Base-by-base conservation (phyloP, 37 sponge, comb jelly and placozoan species). In the Axinella damicornis region DNA sequence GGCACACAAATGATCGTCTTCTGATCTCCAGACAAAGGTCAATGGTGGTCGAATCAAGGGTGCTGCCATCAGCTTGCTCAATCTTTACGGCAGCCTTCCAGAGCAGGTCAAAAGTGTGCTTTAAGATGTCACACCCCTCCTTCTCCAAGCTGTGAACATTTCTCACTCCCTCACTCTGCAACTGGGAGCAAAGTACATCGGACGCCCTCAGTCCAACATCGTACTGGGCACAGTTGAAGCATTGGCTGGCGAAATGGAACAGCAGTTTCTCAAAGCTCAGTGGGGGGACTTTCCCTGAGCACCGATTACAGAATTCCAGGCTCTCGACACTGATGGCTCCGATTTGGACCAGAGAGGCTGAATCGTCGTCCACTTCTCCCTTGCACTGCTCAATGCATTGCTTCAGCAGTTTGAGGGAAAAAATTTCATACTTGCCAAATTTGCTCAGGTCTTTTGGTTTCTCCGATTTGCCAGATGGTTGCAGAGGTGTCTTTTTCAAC, bases 191-290 rank as follows among this genome's bases (percentile, higher is more conserved):
- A 69, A 21, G 20, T 22, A 69, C 22, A 11, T 22, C 36, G 69
- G 15, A 35, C 14, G 69, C 32, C 36, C 12, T 69, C 36, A 20
- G 34, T 4, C 69, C 69, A 22, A 9, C 5, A 2, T 69, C 69
- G 69, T 69, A 69, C 36, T 69, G 69, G 31, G 36, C 69, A 33
- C 20, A 33, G 38, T 33, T 17, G 69, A 69, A 69, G 69, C 69
- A 69, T 5, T 69, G 36, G 4, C 69, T 31, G 14, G 69, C 69
- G 32, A 69, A 69, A 33, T 69, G 34, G 32, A 69, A 69, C 36
- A 69, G 32, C 32, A 69, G 69, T 33, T 69, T 69, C 37, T 69
- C 69, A 21, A 69, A 69, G 27, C 24, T n/a, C 18, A 69, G 6
- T 17, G 69, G 27, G 11, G 63, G 37, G 5, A 69, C 22, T 12